A percentile compares a stretch with the other conserved stretches of the same genome.
phyloP scores from a whole-genome alignment of 2,888 invertebrate species.

The Deroplatys truncata region DNA sequence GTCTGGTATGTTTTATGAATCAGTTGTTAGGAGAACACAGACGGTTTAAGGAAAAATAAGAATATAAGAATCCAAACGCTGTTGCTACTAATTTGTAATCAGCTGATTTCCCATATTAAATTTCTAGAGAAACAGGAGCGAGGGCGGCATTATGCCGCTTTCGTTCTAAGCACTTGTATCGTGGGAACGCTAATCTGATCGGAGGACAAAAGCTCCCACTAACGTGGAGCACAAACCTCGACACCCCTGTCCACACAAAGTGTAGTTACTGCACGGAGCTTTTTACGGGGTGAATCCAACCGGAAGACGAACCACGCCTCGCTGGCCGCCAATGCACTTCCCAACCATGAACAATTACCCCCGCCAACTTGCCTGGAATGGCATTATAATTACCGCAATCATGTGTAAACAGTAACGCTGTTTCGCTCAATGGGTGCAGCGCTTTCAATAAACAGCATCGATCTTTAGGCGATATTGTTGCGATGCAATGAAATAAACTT shows the following conservation, averaged over 20 bases:
- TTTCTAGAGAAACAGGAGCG: no score
- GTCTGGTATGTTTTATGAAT: no score
- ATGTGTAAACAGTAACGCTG: not conserved
- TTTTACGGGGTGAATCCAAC: not conserved
- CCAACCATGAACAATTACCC: not conserved
- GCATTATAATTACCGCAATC: not conserved
- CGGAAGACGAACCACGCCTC: not conserved
- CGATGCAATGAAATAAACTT: not conserved
- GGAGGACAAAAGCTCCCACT: not conserved
- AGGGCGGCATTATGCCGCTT: not conserved
- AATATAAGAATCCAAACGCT: no score
- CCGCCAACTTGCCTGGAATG: not conserved
- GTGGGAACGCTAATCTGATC: not conserved
- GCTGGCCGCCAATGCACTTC: not conserved
- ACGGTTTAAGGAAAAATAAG: no score
- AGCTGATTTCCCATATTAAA: no score
- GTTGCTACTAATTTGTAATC: no score
- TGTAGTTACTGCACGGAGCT: not conserved
- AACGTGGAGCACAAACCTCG: slow-evolving; percentile 1
- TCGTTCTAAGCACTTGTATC: not conserved
- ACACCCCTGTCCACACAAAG: slow-evolving; percentile 5
- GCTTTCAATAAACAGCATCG: not conserved
- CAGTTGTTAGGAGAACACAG: no score
- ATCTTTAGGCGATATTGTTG: not conserved
- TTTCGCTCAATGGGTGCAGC: not conserved